Conservation (phyloP, 2,113 vertebrate genomes). For the Podiceps cristatus region DNA sequence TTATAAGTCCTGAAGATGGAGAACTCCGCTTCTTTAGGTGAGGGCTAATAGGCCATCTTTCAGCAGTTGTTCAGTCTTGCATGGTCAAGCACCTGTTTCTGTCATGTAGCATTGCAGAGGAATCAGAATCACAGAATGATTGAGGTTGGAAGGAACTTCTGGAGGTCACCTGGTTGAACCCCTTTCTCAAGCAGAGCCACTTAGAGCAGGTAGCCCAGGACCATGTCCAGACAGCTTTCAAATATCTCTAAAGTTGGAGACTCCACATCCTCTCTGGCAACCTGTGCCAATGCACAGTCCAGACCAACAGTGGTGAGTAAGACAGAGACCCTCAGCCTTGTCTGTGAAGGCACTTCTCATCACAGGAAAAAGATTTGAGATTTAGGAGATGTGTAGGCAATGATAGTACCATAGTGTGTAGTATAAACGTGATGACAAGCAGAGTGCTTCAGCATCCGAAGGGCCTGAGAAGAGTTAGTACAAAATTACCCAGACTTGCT, state of each 20-base stretch:
- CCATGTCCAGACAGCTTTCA: not conserved
- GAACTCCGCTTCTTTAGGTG: not conserved
- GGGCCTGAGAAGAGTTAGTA: not conserved
- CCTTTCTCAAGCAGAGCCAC: not conserved
- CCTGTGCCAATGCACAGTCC: not conserved
- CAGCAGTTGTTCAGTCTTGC: not conserved
- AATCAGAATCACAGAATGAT: not conserved
- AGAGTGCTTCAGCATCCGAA: not conserved
- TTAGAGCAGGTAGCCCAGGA: not conserved
- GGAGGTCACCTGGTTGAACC: not conserved
- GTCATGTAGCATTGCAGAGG: not conserved
- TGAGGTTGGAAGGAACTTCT: not conserved
- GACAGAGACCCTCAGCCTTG: not conserved
- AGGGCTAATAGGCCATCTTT: not conserved
- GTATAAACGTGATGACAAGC: rapidly evolving
- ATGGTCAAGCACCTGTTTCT: not conserved
- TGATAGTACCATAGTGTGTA: not conserved
- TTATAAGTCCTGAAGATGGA: not conserved
- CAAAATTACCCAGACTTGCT: not conserved
- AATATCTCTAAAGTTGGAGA: not conserved
- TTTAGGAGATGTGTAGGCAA: not conserved
- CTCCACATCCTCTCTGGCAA: not conserved
- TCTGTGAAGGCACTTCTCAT: not conserved
- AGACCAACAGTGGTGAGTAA: not conserved
- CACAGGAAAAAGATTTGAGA: not conserved